These are phyloP conservation scores for Thinocorus orbignyianus DNA, from an alignment of 2,113 vertebrate species.

Conservation along the genomic window DNA sequence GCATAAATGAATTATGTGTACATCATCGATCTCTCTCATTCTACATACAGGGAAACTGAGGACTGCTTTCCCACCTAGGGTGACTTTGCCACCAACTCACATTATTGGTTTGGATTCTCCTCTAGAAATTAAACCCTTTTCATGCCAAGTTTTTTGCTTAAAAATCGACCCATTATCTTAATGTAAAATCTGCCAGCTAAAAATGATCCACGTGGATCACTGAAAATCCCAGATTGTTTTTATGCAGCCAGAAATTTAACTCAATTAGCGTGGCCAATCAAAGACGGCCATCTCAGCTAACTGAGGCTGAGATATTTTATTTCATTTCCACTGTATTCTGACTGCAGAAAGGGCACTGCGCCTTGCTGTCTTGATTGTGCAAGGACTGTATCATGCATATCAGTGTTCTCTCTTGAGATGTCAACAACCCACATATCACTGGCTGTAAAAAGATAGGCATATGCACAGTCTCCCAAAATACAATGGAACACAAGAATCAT, in stretches of 20 bases:
- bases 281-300: background rate
- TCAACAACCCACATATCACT: background rate
- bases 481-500: background rate
- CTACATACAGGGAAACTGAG: constrained; percentile 9
- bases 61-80: background rate
- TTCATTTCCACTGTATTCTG: background rate
- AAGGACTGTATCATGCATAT: background rate
- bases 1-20: constrained; percentile 21
- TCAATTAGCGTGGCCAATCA: background rate
- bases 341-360: background rate
- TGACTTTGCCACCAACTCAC: background rate
- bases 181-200: constrained; percentile 25
- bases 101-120: background rate
- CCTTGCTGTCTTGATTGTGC: background rate
- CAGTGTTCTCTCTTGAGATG: background rate
- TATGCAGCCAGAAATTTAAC: constrained; percentile 10
- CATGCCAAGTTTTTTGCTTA: background rate
- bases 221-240: constrained; percentile 11
- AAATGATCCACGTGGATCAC: background rate
- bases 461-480: background rate
- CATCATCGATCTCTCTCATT: constrained; percentile 4
- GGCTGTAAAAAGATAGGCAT: background rate
- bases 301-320: constrained; percentile 18
- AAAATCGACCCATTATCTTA: background rate
- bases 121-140: background rate